A percentile compares a stretch with the other conserved stretches of the same genome.
These are phyloP conservation scores for Trematocara stigmaticum DNA, from an alignment of 2,113 vertebrate species.

Conservation along the genomic window DNA sequence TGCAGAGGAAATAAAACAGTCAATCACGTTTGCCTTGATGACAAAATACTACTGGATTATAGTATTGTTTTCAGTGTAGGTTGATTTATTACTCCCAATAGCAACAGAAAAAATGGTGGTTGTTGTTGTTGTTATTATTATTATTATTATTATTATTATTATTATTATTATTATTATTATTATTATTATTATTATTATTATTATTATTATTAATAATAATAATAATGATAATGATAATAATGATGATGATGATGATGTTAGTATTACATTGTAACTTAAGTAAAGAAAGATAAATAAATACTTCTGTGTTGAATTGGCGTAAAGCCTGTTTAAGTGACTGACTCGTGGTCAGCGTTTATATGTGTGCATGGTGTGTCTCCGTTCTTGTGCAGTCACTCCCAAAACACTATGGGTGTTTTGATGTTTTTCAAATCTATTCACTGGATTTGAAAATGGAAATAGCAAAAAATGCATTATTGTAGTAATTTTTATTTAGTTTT, in stretches of 20 bases:
- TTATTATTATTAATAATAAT: no score
- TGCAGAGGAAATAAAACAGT: neutral
- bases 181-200: no score
- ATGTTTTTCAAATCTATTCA: neutral
- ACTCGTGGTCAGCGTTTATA: neutral
- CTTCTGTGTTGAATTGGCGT: neutral
- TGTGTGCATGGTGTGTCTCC: neutral
- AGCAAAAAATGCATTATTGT: neutral
- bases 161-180: no score
- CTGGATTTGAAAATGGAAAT: neutral
- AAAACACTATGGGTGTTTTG: neutral
- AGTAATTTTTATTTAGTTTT: neutral
- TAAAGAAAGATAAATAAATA: neutral
- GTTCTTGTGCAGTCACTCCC: neutral
- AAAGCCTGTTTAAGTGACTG: neutral
- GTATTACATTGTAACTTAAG: neutral
- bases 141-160: accelerated
- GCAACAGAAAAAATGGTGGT: neutral
- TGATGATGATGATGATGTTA: neutral
- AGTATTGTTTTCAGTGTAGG: neutral
- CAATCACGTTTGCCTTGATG: neutral
- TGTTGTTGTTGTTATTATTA: accelerated
- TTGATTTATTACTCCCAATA: neutral
- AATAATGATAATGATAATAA: no score
- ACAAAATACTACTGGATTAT: neutral